Percentiles rank a stretch among this genome's conserved stretches.
Evolutionary conservation across 2,888 invertebrate species (phyloP).

Genomic region (Amblyteles armatorius): DNA sequence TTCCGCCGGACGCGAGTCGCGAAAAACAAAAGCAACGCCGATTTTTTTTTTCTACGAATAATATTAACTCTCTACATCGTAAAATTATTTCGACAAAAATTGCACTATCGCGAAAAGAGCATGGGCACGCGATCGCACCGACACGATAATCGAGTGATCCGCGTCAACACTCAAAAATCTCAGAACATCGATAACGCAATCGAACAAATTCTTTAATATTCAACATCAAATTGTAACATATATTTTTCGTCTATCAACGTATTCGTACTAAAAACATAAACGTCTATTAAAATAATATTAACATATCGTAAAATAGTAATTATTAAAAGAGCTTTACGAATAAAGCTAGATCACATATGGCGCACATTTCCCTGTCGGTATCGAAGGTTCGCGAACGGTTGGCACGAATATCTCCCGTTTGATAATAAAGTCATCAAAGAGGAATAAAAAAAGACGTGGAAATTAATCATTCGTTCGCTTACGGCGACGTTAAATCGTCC

Average conservation of each 20-base stretch:
- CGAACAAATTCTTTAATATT: slow-evolving; percentile 47
- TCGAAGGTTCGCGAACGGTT: slow-evolving; percentile 44
- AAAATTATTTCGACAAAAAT: slow-evolving; percentile 6
- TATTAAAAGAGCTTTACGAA: slow-evolving; percentile 33
- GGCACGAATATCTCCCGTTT: slow-evolving; percentile 36
- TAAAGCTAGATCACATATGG: slow-evolving; percentile 49
- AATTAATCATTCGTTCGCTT: not conserved
- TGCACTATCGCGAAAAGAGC: not conserved
- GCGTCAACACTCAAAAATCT: slow-evolving; percentile 4
- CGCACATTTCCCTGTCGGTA: slow-evolving; percentile 27
- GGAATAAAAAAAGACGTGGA: slow-evolving; percentile 25
- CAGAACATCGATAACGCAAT: slow-evolving; percentile 21
- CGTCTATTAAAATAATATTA: slow-evolving; percentile 51
- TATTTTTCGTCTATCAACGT: slow-evolving; percentile 49
- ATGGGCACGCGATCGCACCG: not conserved
- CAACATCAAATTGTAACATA: slow-evolving; percentile 59
- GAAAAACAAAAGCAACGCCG: not conserved
- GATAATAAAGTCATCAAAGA: slow-evolving; percentile 33
- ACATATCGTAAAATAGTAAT: slow-evolving; percentile 41
- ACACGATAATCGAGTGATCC: slow-evolving; percentile 2
- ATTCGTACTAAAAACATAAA: slow-evolving; percentile 53
- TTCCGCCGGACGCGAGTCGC: not conserved
- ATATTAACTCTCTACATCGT: not conserved
- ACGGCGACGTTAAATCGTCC: too few relatives aligned
- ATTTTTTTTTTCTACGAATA: not conserved